phyloP scores from a whole-genome alignment of 1,140 invertebrate species.

The Amphibalanus amphitrite region DNA sequence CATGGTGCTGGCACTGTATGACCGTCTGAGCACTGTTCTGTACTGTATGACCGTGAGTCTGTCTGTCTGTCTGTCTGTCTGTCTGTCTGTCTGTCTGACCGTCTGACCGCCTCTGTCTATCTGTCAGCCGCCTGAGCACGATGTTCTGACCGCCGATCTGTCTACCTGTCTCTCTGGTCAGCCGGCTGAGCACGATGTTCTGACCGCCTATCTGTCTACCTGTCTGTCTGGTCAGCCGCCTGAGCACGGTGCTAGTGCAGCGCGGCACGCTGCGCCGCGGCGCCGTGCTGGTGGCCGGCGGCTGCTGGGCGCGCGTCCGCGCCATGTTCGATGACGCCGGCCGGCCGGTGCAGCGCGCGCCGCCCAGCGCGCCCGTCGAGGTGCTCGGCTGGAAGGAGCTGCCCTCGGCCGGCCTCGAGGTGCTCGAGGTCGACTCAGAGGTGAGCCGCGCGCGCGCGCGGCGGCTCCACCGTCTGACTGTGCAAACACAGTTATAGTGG shows the following conservation, averaged over 20 bases:
- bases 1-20: too few species aligned
- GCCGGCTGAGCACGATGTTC: too few species aligned
- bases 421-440: conserved; percentile 65
- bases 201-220: background rate
- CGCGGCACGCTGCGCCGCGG: conserved; percentile 71
- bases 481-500: too few species aligned
- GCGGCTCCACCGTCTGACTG: too few species aligned
- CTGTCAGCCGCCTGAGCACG: too few species aligned
- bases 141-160: background rate
- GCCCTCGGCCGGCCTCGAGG: conserved; percentile 67
- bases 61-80: too few species aligned
- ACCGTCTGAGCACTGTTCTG: too few species aligned
- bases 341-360: conserved; percentile 41
- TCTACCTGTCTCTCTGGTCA: too few species aligned
- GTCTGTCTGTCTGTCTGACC: background rate
- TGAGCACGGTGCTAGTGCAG: conserved; percentile 36
- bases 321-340: conserved; percentile 68
- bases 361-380: conserved; percentile 65
- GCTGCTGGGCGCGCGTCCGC: conserved; percentile 60
- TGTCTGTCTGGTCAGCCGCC: background rate
- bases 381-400: conserved; percentile 75
- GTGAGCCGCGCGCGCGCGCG: conserved; percentile 23
- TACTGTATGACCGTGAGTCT: too few species aligned
- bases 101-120: background rate
- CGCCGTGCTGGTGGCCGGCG: conserved; percentile 60